Percentiles rank a stretch among this genome's conserved stretches.
Conservation (phyloP, 2,113 vertebrate species). For the Platichthys flesus region DNA sequence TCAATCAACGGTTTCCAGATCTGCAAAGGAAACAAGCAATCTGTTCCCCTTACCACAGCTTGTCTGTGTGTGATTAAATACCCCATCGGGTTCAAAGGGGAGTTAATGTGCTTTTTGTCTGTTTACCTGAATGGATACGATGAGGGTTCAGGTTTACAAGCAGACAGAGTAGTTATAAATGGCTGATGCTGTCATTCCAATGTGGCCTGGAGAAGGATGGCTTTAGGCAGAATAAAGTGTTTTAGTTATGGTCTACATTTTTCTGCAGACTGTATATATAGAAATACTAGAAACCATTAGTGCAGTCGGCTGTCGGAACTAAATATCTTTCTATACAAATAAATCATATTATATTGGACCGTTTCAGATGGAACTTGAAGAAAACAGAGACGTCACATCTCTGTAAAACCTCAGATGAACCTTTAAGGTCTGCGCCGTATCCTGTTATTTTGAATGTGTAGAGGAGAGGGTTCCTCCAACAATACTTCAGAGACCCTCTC, state of each 20-base stretch:
- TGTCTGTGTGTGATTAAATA: conserved; percentile 52
- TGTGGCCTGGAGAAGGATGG: neutral
- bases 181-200: neutral
- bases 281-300: too few species aligned
- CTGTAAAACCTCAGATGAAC: too few species aligned
- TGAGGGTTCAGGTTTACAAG: conserved; percentile 36
- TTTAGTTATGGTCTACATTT: too few species aligned
- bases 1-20: conserved; percentile 59
- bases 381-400: too few species aligned
- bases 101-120: conserved; percentile 45
- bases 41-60: conserved; percentile 35
- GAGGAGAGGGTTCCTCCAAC: conserved; percentile 12
- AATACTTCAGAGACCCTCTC: too few species aligned
- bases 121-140: conserved; percentile 43
- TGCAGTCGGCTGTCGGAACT: too few species aligned
- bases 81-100: conserved; percentile 48
- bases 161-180: neutral
- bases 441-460: neutral
- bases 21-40: conserved; percentile 58
- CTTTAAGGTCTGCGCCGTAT: too few species aligned
- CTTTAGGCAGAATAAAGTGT: too few species aligned
- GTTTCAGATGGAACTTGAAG: too few species aligned
- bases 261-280: too few species aligned
- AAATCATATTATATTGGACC: too few species aligned
- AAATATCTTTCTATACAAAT: too few species aligned